Evolutionary conservation across 2,797 vertebrate species (phyloP).

Genomic region (Iguana delicatissima): DNA sequence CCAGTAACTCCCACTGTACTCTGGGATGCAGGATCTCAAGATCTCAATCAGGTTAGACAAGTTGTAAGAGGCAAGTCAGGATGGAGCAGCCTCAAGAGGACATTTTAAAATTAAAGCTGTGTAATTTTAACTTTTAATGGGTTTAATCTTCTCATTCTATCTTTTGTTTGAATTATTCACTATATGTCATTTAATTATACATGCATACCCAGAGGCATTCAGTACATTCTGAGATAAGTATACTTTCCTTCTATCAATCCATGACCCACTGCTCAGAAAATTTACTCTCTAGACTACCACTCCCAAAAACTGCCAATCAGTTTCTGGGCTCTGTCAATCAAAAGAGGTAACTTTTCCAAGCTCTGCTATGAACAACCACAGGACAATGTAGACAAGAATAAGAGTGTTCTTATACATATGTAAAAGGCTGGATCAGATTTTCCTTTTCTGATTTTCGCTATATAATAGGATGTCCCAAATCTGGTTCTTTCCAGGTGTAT

Average conservation of each 20-base stretch:
- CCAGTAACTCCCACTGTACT: not conserved
- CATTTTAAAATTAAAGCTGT: constrained; percentile 21
- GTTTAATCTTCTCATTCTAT: constrained; percentile 23
- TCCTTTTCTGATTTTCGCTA: not conserved
- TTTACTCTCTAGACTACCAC: no score
- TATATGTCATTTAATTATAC: constrained; percentile 26
- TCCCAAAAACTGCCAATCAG: no score
- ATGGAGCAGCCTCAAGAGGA: not conserved
- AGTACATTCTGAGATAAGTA: constrained; percentile 11
- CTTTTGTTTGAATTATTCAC: constrained; percentile 42
- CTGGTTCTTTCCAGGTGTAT: no score
- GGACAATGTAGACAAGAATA: not conserved
- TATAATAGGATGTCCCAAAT: not conserved
- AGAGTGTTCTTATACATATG: not conserved
- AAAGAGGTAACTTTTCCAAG: no score
- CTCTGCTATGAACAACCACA: not conserved
- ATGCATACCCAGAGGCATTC: constrained; percentile 18
- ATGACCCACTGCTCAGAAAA: no score
- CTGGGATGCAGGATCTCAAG: not conserved
- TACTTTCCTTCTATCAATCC: not conserved
- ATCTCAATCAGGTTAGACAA: constrained; percentile 4
- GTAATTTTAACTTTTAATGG: constrained; percentile 40
- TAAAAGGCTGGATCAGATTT: not conserved
- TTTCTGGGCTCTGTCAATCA: no score
- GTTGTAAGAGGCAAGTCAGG: not conserved